A percentile compares a stretch with the other conserved stretches of the same genome.
These are phyloP conservation scores for Geopemphigus sp. DNA, from an alignment of 1,140 invertebrate species.

Conservation along the genomic window DNA sequence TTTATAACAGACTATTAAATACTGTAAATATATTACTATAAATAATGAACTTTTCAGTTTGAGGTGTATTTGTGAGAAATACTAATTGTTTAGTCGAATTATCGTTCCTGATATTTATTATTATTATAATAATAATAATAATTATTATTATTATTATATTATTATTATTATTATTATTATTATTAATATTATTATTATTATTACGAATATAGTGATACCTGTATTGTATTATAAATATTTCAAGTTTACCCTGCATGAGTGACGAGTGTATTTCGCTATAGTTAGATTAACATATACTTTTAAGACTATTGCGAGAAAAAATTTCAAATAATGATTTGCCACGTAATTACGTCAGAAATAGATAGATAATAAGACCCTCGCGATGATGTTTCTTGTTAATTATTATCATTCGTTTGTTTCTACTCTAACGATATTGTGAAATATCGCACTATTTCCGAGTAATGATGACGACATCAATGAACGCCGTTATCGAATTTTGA, in stretches of 20 bases:
- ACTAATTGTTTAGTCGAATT: slow-evolving; percentile 10
- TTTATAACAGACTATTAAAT: slow-evolving; percentile 28
- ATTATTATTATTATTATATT: too few species aligned
- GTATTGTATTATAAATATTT: slow-evolving; percentile 44
- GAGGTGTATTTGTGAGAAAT: slow-evolving; percentile 6
- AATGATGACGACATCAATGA: background rate
- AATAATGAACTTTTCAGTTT: slow-evolving; percentile 32
- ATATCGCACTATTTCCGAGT: too few species aligned
- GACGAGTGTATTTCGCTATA: slow-evolving; percentile 44
- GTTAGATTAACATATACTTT: background rate
- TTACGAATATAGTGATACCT: slow-evolving; percentile 39
- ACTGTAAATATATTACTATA: slow-evolving; percentile 25
- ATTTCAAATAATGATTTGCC: background rate
- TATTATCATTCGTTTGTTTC: background rate
- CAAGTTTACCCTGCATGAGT: slow-evolving; percentile 46
- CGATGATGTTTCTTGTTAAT: background rate
- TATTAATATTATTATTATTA: slow-evolving; percentile 42
- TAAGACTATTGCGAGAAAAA: slow-evolving; percentile 25
- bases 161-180: too few species aligned
- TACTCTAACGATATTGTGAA: background rate
- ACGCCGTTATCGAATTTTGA: background rate
- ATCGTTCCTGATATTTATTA: slow-evolving; percentile 42
- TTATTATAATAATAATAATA: background rate
- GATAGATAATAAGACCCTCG: background rate
- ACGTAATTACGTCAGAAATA: background rate